Base-by-base conservation (phyloP, 2,797 vertebrate species). In the Centropyge bicolor region DNA sequence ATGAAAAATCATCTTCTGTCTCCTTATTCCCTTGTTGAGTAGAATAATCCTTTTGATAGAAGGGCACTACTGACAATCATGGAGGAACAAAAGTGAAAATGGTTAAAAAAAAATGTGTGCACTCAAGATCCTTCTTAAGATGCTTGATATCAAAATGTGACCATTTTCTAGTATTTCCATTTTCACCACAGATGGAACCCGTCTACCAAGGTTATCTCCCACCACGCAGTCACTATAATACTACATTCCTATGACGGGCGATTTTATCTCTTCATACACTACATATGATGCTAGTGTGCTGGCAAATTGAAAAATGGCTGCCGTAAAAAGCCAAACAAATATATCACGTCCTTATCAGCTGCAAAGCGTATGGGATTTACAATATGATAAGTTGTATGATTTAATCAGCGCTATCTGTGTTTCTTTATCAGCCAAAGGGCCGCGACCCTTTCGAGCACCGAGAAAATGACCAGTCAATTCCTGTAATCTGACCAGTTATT, bases 391-490 rank as follows among this genome's bases (percentile, higher is more conserved):
- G n/a, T 70, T 70, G n/a, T 41, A 78, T 77, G 52, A 83, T 75
- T 49, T 81, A 66, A 89, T 86, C 61, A 65, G 67, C n/a, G 1
- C 40, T 70, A 70, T 87, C 76, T 85, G 54, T 63, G 54, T 43
- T 55, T 12, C 20, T 45, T 60, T 75, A 81, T 87, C 70, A 48
- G 27, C 66, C 61, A 35, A 81, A 79, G 54, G 61, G 55, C 62
- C 73, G 24, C 13, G 46, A 87, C 74, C 78, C 57, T 65, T 2
- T 17, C 36, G 13, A 75, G 70, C 54, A 63, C 75, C 76, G 82
- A 71, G 64, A 71, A 87, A 81, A 89, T 80, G 76, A 87, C 85
- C 89, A 72, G 31, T 83, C 69, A 86, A 74, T 82, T 88, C 49
- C 38, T 38, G 74, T 78, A 74, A 90, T 90, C 48, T 31, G 22